Evolutionary conservation across 2,888 invertebrate genomes (phyloP), one percentile per base, ranked within the genome.

Genomic region (Baronia brevicornis): DNA sequence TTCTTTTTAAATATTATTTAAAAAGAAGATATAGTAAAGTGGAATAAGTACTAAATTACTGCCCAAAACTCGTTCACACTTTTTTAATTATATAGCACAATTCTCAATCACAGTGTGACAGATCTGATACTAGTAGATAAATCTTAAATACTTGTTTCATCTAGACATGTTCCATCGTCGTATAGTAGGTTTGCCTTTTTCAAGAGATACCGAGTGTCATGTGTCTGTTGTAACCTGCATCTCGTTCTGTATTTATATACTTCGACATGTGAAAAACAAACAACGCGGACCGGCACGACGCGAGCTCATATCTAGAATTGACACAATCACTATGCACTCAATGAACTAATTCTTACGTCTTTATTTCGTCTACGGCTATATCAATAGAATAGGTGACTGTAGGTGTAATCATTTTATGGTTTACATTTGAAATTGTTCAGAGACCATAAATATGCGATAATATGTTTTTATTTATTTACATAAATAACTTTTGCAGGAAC

Each of bases 211-310:
- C 44, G 41, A 54, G 64, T 64, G 63, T 68, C 69, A 54, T 58
- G 55, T 68, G 60, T 66, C 67, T 55, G 46, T 44, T 37, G 44
- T 43, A 37, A 39, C 49, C 51, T 39, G 57, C 72, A 77, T 78
- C 79, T 75, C 73, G 68, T 69, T 71, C 65, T 63, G 60, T 77
- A 78, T 79, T 80, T 79, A 80, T 77, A 78, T 60, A 77, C 61
- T 64, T 68, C 66, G 70, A 71, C 74, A 70, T 51, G 57, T 66
- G 67, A 77, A 82, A 80, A 82, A 79, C 71, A 82, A 80, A 77
- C 77, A 77, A 74, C 54, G 58, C 64, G 55, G 46, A 51, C 66
- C 66, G 68, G 66, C 58, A 53, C 47, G 47, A 44, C 49, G 48
- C 47, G 36, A 39, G 36, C 46, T 40, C 38, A 37, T 33, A 25